These are phyloP conservation scores for Strigops habroptila DNA, from an alignment of 2,113 vertebrate species.

Conservation along the genomic window DNA sequence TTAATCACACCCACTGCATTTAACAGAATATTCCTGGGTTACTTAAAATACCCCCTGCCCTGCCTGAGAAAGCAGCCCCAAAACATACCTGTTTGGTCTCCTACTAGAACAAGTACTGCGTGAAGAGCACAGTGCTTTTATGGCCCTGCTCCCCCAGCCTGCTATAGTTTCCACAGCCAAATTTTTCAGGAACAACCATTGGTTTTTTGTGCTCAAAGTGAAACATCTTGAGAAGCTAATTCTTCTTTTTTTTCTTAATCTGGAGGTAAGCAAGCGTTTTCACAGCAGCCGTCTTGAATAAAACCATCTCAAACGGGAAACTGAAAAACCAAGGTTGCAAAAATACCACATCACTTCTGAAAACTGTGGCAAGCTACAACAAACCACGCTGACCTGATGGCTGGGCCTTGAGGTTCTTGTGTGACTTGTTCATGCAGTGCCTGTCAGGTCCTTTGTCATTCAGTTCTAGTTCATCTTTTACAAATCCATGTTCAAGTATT, in stretches of 20 bases:
- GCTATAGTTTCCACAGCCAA: background rate
- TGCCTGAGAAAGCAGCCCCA: background rate
- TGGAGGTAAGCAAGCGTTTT: background rate
- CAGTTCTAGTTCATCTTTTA: background rate
- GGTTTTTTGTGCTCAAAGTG: background rate
- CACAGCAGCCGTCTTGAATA: accelerated
- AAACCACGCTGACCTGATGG: background rate
- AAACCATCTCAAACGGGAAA: background rate
- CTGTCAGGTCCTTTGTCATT: background rate
- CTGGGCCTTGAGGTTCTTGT: background rate
- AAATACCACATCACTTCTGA: background rate
- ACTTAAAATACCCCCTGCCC: background rate
- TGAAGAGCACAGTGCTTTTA: background rate
- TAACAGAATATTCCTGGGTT: background rate
- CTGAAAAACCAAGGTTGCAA: background rate
- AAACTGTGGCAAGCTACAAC: background rate
- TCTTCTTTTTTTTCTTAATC: background rate
- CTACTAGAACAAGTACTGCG: background rate
- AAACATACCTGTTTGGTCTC: background rate
- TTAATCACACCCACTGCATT: background rate
- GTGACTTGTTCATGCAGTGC: background rate
- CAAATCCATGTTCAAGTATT: background rate
- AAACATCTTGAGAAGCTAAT: background rate
- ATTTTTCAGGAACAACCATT: background rate
- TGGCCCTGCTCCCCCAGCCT: background rate